Percentiles rank a stretch among this genome's conserved stretches.
These are phyloP conservation scores for Trididemnum nubilum DNA, from an alignment of 23 tunicate species.

Conservation along the genomic window DNA sequence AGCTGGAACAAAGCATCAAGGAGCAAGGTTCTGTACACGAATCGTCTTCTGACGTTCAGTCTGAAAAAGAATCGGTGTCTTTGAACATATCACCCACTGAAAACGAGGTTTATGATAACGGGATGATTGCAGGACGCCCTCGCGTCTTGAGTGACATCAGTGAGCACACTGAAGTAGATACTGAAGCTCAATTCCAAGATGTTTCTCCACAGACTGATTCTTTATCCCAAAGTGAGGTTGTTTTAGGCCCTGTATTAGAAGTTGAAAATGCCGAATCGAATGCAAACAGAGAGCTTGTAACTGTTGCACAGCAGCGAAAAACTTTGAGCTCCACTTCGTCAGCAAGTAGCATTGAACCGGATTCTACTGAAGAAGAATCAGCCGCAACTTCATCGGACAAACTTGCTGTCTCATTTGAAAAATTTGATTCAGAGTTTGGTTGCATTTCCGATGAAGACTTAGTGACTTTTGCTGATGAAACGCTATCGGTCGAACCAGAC, in stretches of 20 bases:
- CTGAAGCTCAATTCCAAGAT: background rate
- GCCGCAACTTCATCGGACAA: too few species aligned
- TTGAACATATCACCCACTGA: background rate
- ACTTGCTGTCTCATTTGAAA: too few species aligned
- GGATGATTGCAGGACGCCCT: conserved; percentile 5
- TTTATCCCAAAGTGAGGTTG: background rate
- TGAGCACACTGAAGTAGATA: conserved; percentile 11
- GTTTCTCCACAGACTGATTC: conserved; percentile 14
- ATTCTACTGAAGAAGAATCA: too few species aligned
- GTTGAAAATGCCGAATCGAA: too few species aligned
- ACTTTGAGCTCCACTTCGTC: too few species aligned
- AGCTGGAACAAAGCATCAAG: background rate
- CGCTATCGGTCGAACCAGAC: too few species aligned
- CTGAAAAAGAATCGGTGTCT: background rate
- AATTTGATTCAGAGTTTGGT: too few species aligned
- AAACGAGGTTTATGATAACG: background rate
- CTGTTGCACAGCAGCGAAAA: too few species aligned
- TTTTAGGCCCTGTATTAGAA: background rate
- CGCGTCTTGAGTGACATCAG: conserved; percentile 29
- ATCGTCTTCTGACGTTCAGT: background rate
- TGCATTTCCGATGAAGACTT: too few species aligned
- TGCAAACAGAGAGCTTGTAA: too few species aligned
- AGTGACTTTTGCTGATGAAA: too few species aligned
- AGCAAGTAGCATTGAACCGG: too few species aligned
- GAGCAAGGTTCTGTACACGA: background rate